phyloP scores from a whole-genome alignment of 2,888 invertebrate species.

The Luffia ferchaultella region DNA sequence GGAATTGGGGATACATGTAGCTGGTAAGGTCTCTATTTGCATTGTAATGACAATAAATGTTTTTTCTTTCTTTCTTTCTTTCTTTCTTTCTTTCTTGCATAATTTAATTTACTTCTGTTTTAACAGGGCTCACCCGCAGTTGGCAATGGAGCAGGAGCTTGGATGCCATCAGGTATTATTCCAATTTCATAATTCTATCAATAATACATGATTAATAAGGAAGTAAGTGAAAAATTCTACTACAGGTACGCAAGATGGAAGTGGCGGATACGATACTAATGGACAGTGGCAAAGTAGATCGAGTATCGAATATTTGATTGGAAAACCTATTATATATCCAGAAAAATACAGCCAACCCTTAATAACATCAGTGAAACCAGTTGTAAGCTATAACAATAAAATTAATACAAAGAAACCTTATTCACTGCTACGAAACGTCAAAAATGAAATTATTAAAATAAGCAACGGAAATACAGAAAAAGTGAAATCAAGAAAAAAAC shows the following conservation, averaged over 20 bases:
- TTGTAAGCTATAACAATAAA: not conserved
- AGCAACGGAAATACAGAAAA: conserved; percentile 17
- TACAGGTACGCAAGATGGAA: conserved; percentile 44
- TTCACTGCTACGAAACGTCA: conserved; percentile 6
- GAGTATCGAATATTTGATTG: too few relatives aligned
- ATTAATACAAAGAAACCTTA: not conserved
- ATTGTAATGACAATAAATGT: too few relatives aligned
- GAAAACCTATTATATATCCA: too few relatives aligned
- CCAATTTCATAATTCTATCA: too few relatives aligned
- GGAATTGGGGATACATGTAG: too few relatives aligned
- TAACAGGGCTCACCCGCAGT: conserved; percentile 49
- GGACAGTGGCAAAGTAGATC: conserved; percentile 58
- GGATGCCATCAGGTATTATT: conserved; percentile 59
- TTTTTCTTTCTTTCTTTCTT: too few relatives aligned
- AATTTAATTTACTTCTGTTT: too few relatives aligned
- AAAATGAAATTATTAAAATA: conserved; percentile 19
- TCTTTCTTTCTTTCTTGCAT: too few relatives aligned
- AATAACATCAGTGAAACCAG: too few relatives aligned
- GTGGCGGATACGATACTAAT: conserved; percentile 49
- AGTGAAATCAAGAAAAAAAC: conserved; percentile 30
- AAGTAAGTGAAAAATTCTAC: conserved; percentile 10
- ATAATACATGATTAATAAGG: too few relatives aligned
- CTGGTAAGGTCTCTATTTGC: too few relatives aligned
- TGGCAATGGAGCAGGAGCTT: conserved; percentile 51
- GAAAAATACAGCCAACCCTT: too few relatives aligned